Base-by-base conservation (phyloP, 2,888 invertebrate species). In the Pinctada fucata region DNA sequence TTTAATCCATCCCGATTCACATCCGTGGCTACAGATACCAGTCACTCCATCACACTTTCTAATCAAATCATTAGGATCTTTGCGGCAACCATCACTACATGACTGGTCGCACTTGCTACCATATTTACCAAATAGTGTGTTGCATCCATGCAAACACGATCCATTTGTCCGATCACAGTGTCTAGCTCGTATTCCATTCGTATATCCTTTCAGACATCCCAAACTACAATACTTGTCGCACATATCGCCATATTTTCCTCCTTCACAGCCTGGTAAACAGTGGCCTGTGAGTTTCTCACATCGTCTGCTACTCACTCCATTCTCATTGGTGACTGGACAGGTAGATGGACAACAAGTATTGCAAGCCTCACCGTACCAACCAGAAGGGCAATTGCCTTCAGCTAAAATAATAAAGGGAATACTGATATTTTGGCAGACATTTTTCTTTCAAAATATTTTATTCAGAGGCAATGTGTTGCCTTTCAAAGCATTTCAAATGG, bases 71-170 rank as follows among this genome's bases (percentile, higher is more conserved):
- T 73, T 67, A 52, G 66, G 64, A 31, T 67, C 71, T 31, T 72
- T 63, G 16, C 70, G 65, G 64, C 83, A 83, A 5, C 79, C 49
- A 2, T 8, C 8, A 70, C 79, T 79, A 63, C 85, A 85, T 50
- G 68, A 49, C 2, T 58, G 58, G 49, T 83, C 79, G 80, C 87
- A 87, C 3, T 47, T 71, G 2, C 47, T 45, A 3, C 87, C 84
- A 75, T 81, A 85, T 58, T 66, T 80, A 8, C 81, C 81, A 8
- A 79, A 68, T 52, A 82, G 78, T 3, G 79, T 31, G 67, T 72
- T 71, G 80, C 85, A 85, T 4, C 83, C 82, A 64, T 75, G 47
- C 3, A 48, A 66, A 80, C 86, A 87, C 6, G 76, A 69, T 3
- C 83, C 86, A 16, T 79, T 68, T 47, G 65, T 47, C 47, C 77